Conservation (phyloP, 1,140 invertebrate genomes). For the Polyergus mexicanus region DNA sequence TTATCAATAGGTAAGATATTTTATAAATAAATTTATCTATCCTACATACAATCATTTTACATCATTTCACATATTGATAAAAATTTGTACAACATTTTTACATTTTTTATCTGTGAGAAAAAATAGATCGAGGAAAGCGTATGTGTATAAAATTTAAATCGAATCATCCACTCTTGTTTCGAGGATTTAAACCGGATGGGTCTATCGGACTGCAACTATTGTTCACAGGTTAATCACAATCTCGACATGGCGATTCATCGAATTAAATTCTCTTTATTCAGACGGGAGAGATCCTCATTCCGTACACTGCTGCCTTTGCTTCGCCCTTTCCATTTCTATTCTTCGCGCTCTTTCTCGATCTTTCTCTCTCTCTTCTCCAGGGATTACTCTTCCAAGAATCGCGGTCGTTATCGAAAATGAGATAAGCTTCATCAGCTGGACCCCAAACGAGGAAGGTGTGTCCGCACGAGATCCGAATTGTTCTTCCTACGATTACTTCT, state of each 20-base stretch:
- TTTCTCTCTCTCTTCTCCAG: constrained; percentile 1
- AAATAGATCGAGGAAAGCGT: background rate
- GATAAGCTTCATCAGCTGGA: constrained; percentile 34
- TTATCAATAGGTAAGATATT: background rate
- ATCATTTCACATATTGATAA: background rate
- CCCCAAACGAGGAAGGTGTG: constrained; percentile 38
- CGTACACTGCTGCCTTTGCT: constrained; percentile 23
- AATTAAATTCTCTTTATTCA: constrained; percentile 55
- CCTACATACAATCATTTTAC: background rate
- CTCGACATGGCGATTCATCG: constrained; percentile 47
- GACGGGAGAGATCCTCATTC: constrained; percentile 35
- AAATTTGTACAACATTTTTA: background rate
- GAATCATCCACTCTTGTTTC: constrained; percentile 14
- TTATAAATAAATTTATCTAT: background rate
- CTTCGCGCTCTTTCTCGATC: constrained; percentile 3
- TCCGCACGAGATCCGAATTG: constrained; percentile 23
- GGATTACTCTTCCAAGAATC: constrained; percentile 57
- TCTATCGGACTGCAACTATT: constrained; percentile 37
- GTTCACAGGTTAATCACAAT: constrained; percentile 31
- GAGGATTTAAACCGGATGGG: constrained; percentile 36
- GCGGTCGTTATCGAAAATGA: constrained; percentile 72
- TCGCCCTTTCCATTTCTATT: constrained; percentile 43
- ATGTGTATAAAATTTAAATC: constrained; percentile 12
- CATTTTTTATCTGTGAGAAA: background rate
- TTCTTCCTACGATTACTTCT: constrained; percentile 34